phyloP scores from a whole-genome alignment of 1,140 invertebrate genomes.

The Meloidogyne floridensis region DNA sequence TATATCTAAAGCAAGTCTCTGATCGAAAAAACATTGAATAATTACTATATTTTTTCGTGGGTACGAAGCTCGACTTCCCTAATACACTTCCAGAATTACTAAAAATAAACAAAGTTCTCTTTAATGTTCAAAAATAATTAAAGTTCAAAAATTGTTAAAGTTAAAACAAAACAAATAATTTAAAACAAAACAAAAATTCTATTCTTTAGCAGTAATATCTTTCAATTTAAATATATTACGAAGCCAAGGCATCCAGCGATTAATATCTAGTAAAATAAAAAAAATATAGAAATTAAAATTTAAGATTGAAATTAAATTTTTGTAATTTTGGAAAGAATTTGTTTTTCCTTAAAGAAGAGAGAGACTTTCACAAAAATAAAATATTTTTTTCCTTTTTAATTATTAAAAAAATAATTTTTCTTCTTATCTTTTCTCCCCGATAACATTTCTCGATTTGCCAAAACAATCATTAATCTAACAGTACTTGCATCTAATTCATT shows the following conservation, averaged over 20 bases:
- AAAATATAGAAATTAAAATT: neutral
- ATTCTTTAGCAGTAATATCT: neutral
- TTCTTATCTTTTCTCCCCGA: constrained; percentile 1
- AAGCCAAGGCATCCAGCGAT: constrained; percentile 1
- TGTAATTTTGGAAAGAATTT: no score
- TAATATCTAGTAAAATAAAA: neutral
- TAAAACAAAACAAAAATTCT: neutral
- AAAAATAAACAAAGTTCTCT: no score
- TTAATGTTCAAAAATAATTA: no score
- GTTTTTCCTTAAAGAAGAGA: no score
- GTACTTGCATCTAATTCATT: neutral
- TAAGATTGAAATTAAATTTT: no score
- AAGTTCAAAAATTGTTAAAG: neutral
- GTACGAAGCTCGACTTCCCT: no score
- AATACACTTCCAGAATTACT: no score
- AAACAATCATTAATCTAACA: neutral
- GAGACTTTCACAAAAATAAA: no score
- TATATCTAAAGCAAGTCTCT: no score
- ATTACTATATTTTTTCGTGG: no score
- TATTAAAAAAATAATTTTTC: neutral
- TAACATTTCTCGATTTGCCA: neutral
- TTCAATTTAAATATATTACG: neutral
- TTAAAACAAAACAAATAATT: neutral
- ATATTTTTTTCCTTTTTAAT: neutral
- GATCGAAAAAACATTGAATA: no score